Base-by-base conservation (phyloP, 2,113 vertebrate species). In the Takifugu bimaculatus region DNA sequence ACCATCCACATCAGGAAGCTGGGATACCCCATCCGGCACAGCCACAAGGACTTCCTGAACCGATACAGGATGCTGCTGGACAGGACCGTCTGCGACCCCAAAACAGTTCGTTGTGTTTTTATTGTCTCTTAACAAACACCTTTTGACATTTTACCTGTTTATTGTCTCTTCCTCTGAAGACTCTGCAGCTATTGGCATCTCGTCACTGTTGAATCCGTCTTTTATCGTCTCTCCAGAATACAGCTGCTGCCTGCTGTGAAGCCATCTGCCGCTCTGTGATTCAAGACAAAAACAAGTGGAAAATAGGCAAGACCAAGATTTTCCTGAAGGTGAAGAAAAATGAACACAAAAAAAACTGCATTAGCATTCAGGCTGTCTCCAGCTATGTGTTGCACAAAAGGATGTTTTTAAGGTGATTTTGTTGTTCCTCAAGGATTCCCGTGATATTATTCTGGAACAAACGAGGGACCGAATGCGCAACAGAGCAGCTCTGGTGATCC, bases 1-100 rank as follows among this genome's bases (percentile, higher is more conserved):
- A 98, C 96, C 0, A 93, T 98, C 65, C 85, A 63, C 35, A 94
- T 98, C 85, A 91, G 95, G 51, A 94, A 91, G 59, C 79, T 90
- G 1, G 96, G 96, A 47, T 98, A 91, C 72, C 93, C 95, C 0
- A 75, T 98, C 50, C 93, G 93, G 28, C 95, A 95, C 89, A 90
- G 59, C 0, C 96, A 95, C 35, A 54, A 77, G 9, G 92, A 95
- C 6, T 98, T 98, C 76, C 85, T 93, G 25, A 77, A 81, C 0
- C 88, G 94, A 49, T 98, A 96, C 80, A 65, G 84, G 28, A 70
- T 90, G 14, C 86, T 98, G 26, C 86, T 94, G 76, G 87, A 68
- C 62, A 79, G 82, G 0, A 64, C 74, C 1, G 3, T 55, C 67
- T 90, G 88, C 28, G 13, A 91, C 78, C 88, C 90, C 42, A 88